Evolutionary conservation across 2,113 vertebrate species (phyloP).

Genomic region (Pholis gunnellus): DNA sequence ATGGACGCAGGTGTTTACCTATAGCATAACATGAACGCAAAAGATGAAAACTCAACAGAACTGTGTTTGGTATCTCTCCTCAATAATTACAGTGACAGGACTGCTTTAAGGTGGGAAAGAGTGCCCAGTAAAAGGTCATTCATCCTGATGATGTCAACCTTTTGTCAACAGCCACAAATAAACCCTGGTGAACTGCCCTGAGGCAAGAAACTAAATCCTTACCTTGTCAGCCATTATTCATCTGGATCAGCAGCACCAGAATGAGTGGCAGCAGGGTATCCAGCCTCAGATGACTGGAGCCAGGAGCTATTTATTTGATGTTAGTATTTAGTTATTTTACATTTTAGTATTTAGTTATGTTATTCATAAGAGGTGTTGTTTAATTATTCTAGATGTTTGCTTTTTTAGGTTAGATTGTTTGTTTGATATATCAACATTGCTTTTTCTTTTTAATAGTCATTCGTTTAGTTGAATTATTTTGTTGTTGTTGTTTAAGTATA

Average conservation of each 20-base stretch:
- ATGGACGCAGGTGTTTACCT: conserved; percentile 8
- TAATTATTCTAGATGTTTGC: too few species aligned
- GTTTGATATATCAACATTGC: too few species aligned
- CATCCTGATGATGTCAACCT: conserved; percentile 1
- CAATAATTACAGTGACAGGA: neutral
- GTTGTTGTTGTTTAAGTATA: too few species aligned
- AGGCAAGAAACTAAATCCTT: neutral
- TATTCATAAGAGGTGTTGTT: too few species aligned
- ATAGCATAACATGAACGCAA: neutral
- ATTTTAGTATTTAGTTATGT: too few species aligned
- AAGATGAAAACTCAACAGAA: neutral
- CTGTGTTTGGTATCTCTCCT: neutral
- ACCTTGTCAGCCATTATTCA: neutral
- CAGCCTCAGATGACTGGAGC: neutral
- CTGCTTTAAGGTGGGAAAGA: conserved; percentile 5
- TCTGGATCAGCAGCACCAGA: neutral
- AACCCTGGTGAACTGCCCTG: neutral
- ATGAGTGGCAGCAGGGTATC: neutral
- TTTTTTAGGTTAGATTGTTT: too few species aligned
- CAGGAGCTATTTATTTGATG: too few species aligned
- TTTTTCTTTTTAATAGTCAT: too few species aligned
- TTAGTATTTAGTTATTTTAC: too few species aligned
- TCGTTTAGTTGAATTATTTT: too few species aligned
- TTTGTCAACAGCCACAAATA: conserved; percentile 1
- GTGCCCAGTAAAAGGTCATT: conserved; percentile 3